Evolutionary conservation across 2,888 invertebrate species (phyloP).

Genomic region (Campaea margaritaria): DNA sequence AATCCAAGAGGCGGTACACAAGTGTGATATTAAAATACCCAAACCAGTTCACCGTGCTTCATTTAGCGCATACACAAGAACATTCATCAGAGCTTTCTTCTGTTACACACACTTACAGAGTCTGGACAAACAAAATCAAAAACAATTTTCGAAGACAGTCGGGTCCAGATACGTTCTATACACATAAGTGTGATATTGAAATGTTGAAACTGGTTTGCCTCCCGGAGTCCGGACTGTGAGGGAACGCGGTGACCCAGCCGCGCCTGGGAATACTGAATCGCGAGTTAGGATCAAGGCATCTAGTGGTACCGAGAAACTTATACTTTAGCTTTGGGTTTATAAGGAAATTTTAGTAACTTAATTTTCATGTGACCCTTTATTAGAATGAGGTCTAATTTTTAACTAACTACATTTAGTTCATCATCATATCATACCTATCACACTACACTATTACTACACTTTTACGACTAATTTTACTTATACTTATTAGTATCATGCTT

Average conservation of each 20-base stretch:
- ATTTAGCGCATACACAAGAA: slow-evolving; percentile 8
- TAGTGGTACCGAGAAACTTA: slow-evolving; percentile 25
- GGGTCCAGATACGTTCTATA: slow-evolving; percentile 20
- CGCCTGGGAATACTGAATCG: slow-evolving; percentile 75
- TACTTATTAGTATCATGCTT: too few relatives aligned
- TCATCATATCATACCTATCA: too few relatives aligned
- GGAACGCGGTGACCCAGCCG: slow-evolving; percentile 75
- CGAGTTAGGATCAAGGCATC: slow-evolving; percentile 60
- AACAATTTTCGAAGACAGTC: slow-evolving; percentile 42
- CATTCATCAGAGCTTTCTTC: slow-evolving; percentile 2
- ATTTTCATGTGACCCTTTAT: too few relatives aligned
- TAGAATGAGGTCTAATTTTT: too few relatives aligned
- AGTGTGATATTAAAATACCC: slow-evolving; percentile 77
- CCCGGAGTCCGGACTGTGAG: slow-evolving; percentile 53
- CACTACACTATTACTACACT: too few relatives aligned
- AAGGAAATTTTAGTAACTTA: too few relatives aligned
- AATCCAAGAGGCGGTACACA: background rate
- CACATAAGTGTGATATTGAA: slow-evolving; percentile 76
- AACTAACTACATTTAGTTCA: too few relatives aligned
- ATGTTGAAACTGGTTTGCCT: slow-evolving; percentile 79
- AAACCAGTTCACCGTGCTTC: slow-evolving; percentile 74
- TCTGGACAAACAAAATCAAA: slow-evolving; percentile 44
- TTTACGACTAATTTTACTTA: too few relatives aligned
- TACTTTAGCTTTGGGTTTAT: background rate
- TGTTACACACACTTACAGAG: slow-evolving; percentile 22